Evolutionary conservation across 2,113 vertebrate species (phyloP), one percentile per base, ranked within the genome.

Genomic region (Ctenomys sociabilis): DNA sequence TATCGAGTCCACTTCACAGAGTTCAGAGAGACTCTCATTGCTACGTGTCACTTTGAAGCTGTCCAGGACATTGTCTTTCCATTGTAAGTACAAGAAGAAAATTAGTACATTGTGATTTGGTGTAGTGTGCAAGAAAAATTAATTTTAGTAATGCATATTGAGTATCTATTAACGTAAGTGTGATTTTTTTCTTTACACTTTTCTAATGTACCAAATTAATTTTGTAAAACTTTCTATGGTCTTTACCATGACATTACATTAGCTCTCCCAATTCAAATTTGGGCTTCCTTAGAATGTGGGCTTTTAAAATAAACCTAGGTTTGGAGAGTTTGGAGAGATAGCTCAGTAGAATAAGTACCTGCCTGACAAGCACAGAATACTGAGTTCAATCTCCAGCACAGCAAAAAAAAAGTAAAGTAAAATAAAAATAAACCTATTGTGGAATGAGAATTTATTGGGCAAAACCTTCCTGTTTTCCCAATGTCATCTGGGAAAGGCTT

Each of bases 11-110:
- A 85, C 93, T 98, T 97, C 96, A 95, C 98, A 0, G 98, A 99
- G 35, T 99, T 99, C 95, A 98, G 98, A 95, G 98, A 99, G 64
- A 99, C 99, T 83, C 99, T 99, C 70, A 94, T 99, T 7, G 83
- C 98, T 13, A 98, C 98, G 12, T 99, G 98, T 95, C 99, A 99
- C 95, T 98, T 78, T 0, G 98, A 98, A 24, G 97, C 99, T 0
- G 97, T 99, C 57, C 97, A 98, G 0, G 99, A 99, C 61, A 73
- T 99, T 5, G 97, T 98, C 94, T 99, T 99, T 81, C 98, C 98
- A 84, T 98, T 97, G 99, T 99, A 98, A 99, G 99, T 99, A 86
- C 54, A 87, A 83, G 14, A 54, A 12, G 61, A 85, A 64, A 54
- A 16, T 45, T n/a, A 70, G 45, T 86, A 78, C 0, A 0, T 81